These are phyloP conservation scores for Tetranychus piercei DNA, from an alignment of 2,888 invertebrate species.

Conservation along the genomic window DNA sequence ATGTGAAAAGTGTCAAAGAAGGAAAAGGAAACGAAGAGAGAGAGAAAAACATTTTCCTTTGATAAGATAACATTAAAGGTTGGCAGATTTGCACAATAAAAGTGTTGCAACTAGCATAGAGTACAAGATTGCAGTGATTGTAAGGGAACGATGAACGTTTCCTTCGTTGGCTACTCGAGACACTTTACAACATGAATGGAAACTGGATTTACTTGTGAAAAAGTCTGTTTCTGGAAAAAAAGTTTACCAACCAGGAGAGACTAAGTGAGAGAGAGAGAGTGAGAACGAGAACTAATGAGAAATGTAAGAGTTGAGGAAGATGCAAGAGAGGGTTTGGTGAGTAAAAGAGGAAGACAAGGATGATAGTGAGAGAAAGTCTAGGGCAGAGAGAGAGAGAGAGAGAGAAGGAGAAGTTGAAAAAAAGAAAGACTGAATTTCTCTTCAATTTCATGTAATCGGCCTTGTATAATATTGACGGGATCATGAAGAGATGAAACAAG, in stretches of 20 bases:
- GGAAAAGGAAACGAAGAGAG: no score
- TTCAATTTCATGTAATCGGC: neutral
- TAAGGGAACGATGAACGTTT: neutral
- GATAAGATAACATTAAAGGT: no score
- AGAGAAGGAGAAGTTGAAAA: neutral
- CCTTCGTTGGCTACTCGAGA: neutral
- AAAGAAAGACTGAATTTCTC: neutral
- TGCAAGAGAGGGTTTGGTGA: no score
- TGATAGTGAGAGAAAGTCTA: no score
- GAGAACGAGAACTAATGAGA: neutral
- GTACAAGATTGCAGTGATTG: neutral
- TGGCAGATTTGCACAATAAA: no score
- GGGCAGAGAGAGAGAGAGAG: neutral
- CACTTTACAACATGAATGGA: neutral
- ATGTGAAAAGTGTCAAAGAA: no score
- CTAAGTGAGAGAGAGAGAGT: neutral
- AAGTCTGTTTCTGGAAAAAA: neutral
- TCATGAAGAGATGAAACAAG: neutral
- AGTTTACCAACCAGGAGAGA: neutral
- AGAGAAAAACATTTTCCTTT: no score
- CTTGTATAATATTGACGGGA: neutral
- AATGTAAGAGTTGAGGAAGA: no score
- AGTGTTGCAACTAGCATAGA: no score
- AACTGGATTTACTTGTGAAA: neutral
- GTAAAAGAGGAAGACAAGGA: no score